A percentile compares a stretch with the other conserved stretches of the same genome.
Evolutionary conservation across 2,797 vertebrate genomes (phyloP).

Genomic region (Hippoglossus hippoglossus): DNA sequence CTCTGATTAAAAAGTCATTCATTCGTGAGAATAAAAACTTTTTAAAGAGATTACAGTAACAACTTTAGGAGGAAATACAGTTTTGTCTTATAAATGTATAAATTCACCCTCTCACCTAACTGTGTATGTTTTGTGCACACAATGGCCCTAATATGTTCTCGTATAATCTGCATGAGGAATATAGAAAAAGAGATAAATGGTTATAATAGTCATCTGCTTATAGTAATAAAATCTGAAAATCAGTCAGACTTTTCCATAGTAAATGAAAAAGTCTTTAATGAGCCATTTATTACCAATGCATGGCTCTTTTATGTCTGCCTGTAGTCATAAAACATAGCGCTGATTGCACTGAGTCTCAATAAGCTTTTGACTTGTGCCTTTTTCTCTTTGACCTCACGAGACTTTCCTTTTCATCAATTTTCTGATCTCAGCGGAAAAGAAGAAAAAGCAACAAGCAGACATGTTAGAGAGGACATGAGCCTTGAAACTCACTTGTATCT

Average conservation of each 20-base stretch:
- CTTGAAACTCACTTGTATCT: slow-evolving; percentile 26
- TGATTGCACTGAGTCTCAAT: not conserved
- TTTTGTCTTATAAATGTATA: no score
- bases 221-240: not conserved
- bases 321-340: not conserved
- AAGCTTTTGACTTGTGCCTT: slow-evolving; percentile 5
- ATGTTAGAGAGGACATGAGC: slow-evolving; percentile 3
- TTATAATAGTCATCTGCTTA: not conserved
- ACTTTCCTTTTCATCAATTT: slow-evolving; percentile 22
- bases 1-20: no score
- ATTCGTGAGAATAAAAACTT: no score
- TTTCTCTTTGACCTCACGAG: not conserved
- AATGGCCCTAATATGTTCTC: no score
- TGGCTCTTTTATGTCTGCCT: slow-evolving; percentile 8
- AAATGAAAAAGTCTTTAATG: not conserved
- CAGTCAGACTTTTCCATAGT: not conserved
- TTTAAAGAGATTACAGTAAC: no score
- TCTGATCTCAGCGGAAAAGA: slow-evolving; percentile 7
- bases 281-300: not conserved
- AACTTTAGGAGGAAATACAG: no score
- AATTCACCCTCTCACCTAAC: no score
- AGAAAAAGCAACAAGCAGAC: not conserved
- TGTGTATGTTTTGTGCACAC: no score
- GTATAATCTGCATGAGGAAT: no score
- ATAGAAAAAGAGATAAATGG: not conserved